A percentile compares a stretch with the other conserved stretches of the same genome.
These are phyloP conservation scores for Philaethria dido DNA, from an alignment of 2,888 invertebrate genomes.

Conservation along the genomic window DNA sequence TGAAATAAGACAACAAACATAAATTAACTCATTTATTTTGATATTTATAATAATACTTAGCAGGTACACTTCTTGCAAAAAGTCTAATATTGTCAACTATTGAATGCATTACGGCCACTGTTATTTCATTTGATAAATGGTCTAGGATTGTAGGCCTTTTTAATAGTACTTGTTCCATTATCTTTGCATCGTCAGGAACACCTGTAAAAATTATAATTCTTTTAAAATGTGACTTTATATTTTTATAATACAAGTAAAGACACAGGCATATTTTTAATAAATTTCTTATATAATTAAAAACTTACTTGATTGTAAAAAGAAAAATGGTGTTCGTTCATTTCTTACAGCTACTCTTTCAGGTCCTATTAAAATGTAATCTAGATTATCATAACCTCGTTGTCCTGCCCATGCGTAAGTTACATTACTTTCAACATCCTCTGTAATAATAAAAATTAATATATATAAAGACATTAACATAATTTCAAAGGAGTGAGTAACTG, in stretches of 20 bases:
- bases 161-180: slow-evolving; percentile 59
- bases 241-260: too few relatives aligned
- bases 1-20: background rate
- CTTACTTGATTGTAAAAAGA: slow-evolving; percentile 71
- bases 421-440: slow-evolving; percentile 73
- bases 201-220: slow-evolving; percentile 46
- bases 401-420: slow-evolving; percentile 68
- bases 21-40: slow-evolving; percentile 7
- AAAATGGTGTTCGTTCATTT: slow-evolving; percentile 66
- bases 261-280: too few relatives aligned
- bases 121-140: slow-evolving; percentile 72
- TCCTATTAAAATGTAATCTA: slow-evolving; percentile 71
- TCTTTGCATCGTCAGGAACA: slow-evolving; percentile 55
- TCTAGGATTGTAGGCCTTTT: slow-evolving; percentile 61
- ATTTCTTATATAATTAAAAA: background rate
- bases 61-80: slow-evolving; percentile 66
- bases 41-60: slow-evolving; percentile 69
- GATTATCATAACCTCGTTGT: slow-evolving; percentile 62
- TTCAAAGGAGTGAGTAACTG: too few relatives aligned
- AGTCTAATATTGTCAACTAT: slow-evolving; percentile 74
- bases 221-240: too few relatives aligned
- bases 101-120: slow-evolving; percentile 66
- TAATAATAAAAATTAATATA: slow-evolving; percentile 19
- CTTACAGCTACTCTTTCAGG: slow-evolving; percentile 70
- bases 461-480: background rate